Evolutionary conservation across 2,797 vertebrate genomes (phyloP).

Genomic region (Poeciliopsis turneri): DNA sequence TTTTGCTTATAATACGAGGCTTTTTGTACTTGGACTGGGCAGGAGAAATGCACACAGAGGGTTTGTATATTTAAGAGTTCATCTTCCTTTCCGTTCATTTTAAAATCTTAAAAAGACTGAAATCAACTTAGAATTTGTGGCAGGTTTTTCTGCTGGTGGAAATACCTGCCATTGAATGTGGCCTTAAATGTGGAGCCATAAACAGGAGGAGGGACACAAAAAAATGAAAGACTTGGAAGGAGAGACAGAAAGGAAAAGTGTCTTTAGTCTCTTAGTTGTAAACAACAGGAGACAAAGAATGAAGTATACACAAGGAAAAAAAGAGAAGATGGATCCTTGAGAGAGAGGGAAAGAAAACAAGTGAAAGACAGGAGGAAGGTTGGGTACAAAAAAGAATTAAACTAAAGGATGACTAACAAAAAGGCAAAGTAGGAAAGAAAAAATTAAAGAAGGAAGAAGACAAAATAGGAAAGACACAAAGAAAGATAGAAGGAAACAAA

Average conservation of each 20-base stretch:
- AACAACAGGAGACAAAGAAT: not conserved
- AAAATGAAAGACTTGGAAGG: not conserved
- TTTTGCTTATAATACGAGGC: constrained; percentile 18
- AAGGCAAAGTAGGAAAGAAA: not conserved
- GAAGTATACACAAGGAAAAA: not conserved
- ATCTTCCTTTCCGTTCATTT: not conserved
- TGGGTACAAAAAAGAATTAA: not conserved
- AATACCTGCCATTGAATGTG: no score
- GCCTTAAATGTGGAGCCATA: not conserved
- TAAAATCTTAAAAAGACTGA: not conserved
- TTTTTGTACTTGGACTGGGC: constrained; percentile 27
- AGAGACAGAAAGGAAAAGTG: not conserved
- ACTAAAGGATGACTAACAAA: not conserved
- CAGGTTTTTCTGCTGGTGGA: not conserved
- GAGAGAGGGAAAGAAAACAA: not conserved
- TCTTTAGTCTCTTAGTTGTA: not conserved
- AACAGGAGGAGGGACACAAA: not conserved
- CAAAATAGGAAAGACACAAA: not conserved
- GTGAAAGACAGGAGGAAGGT: not conserved
- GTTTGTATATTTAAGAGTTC: not conserved
- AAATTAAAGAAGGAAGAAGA: not conserved
- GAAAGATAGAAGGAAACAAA: not conserved
- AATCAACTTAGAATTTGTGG: not conserved
- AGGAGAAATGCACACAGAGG: not conserved
- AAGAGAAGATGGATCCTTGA: not conserved